A percentile compares a stretch with the other conserved stretches of the same genome.
Conservation (phyloP, 1,140 invertebrate genomes). For the Drosophila nannoptera region DNA sequence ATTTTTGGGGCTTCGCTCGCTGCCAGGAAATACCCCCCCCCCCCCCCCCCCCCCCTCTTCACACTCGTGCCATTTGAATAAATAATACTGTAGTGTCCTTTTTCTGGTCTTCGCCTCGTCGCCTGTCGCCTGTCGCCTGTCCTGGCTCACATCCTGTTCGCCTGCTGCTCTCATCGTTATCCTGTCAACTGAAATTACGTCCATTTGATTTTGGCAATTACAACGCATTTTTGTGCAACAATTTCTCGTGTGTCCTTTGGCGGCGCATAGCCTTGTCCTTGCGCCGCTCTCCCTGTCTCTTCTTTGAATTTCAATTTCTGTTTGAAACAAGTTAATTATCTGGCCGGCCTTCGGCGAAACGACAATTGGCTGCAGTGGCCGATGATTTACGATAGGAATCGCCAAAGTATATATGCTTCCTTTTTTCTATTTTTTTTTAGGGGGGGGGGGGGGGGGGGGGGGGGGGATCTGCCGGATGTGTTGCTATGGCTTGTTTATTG, state of each 20-base stretch:
- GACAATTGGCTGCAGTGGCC: constrained; percentile 61
- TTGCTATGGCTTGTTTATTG: constrained; percentile 11
- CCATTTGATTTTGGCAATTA: constrained; percentile 74
- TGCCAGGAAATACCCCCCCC: neutral
- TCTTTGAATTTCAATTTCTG: constrained; percentile 50
- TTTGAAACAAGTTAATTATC: constrained; percentile 56
- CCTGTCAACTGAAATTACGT: constrained; percentile 72
- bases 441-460: too few species aligned
- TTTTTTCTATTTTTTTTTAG: constrained; percentile 36
- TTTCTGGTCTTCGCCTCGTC: neutral
- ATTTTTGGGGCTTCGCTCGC: constrained; percentile 48
- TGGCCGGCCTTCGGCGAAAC: constrained; percentile 49
- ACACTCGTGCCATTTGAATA: constrained; percentile 67
- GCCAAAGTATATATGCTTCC: constrained; percentile 1
- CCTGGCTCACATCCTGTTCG: neutral
- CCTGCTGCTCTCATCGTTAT: constrained; percentile 19
- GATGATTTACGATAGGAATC: constrained; percentile 30
- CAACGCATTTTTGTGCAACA: constrained; percentile 76
- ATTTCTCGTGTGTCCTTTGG: constrained; percentile 46
- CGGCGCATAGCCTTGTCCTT: neutral
- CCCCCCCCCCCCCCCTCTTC: too few species aligned
- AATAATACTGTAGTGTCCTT: constrained; percentile 63
- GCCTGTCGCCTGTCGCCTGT: neutral
- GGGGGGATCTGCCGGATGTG: too few species aligned
- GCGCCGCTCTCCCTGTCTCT: neutral